Conservation (phyloP, 2,113 vertebrate genomes). For the Sclerurus mexicanus region DNA sequence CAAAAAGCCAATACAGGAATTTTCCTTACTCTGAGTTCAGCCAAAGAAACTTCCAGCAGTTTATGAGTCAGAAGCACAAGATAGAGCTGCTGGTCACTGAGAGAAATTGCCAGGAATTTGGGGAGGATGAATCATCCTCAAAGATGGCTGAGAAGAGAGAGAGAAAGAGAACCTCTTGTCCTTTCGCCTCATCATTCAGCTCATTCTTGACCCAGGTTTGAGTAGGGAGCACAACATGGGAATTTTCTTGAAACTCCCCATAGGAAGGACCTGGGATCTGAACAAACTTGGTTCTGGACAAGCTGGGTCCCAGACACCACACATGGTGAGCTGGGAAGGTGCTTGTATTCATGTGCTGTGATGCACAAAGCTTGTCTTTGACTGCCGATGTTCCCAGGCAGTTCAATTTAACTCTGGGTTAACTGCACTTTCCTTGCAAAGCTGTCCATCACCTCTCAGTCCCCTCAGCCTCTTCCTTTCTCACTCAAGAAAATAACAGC, state of each 20-base stretch:
- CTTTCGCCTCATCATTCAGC: background rate
- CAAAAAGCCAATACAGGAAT: background rate
- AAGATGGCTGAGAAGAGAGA: background rate
- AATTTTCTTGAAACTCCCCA: background rate
- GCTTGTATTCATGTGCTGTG: background rate
- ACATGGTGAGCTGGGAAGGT: accelerated
- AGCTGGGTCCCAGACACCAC: background rate
- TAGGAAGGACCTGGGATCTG: background rate
- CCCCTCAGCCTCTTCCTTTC: background rate
- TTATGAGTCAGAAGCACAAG: slow-evolving; percentile 23
- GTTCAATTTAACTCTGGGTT: background rate
- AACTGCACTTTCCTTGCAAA: background rate
- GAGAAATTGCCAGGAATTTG: background rate
- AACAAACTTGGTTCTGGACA: background rate
- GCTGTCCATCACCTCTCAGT: background rate
- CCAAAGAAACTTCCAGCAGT: background rate
- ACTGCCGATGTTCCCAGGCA: background rate
- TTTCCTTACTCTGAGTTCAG: background rate
- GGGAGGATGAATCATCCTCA: background rate
- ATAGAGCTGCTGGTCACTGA: background rate
- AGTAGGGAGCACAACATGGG: background rate
- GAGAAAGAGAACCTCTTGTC: background rate
- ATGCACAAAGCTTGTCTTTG: background rate
- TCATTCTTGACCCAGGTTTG: background rate
- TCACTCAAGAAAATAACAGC: slow-evolving; percentile 26